A percentile compares a stretch with the other conserved stretches of the same genome.
Evolutionary conservation across 1,140 invertebrate genomes (phyloP).

Genomic region (silkworm (Bombyx mori)): DNA sequence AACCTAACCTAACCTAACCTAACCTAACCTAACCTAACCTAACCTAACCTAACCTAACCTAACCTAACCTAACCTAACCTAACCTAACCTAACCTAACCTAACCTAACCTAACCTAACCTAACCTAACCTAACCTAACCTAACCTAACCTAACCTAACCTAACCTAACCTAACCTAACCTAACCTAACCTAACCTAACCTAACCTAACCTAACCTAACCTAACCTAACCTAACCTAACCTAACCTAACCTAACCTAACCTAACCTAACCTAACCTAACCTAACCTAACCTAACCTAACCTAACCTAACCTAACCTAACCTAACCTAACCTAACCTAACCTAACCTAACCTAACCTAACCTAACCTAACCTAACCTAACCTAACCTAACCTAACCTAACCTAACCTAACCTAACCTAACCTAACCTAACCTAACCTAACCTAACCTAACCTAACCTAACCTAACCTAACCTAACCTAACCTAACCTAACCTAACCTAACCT

Average conservation of each 20-base stretch:
- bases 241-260: too few species aligned
- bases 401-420: constrained; percentile 7
- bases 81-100: background rate
- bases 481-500: constrained; percentile 6
- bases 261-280: too few species aligned
- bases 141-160: background rate
- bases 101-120: constrained; percentile 7
- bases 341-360: background rate
- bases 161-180: constrained; percentile 6
- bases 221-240: too few species aligned
- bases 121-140: constrained; percentile 2
- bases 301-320: background rate
- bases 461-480: constrained; percentile 6
- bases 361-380: constrained; percentile 2
- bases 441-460: constrained; percentile 7
- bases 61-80: constrained; percentile 19
- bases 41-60: constrained; percentile 25
- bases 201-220: too few species aligned
- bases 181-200: too few species aligned
- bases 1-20: too few species aligned
- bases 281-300: constrained; percentile 10
- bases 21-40: constrained; percentile 20
- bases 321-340: background rate
- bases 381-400: background rate
- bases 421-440: constrained; percentile 6